Evolutionary conservation across 2,888 invertebrate species (phyloP).

Genomic region (Alloplasta piceator): DNA sequence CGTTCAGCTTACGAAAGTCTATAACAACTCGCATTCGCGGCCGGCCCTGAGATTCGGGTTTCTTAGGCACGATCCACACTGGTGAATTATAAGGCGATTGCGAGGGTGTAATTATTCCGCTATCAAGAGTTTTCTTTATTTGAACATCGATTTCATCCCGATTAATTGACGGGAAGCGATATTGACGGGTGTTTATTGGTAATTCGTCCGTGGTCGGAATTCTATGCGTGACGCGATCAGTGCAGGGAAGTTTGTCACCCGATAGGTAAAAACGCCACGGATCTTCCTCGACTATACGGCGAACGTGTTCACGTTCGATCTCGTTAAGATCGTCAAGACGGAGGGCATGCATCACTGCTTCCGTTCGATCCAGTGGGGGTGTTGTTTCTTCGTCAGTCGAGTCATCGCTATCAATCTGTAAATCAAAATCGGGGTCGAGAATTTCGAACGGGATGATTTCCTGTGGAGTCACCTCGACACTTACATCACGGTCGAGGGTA

Average conservation of each 20-base stretch:
- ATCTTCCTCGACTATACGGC: slow-evolving; percentile 2
- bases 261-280: slow-evolving; percentile 41
- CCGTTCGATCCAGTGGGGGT: neutral
- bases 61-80: too few species aligned
- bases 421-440: neutral
- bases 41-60: too few species aligned
- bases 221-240: slow-evolving; percentile 10
- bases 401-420: neutral
- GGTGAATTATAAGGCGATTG: too few species aligned
- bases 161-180: neutral
- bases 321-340: slow-evolving; percentile 46
- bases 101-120: too few species aligned
- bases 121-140: too few species aligned
- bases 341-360: neutral
- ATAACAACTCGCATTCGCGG: too few species aligned
- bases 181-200: neutral
- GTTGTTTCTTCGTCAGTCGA: neutral
- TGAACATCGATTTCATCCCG: neutral
- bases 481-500: neutral
- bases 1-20: neutral
- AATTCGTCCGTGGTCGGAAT: slow-evolving; percentile 38
- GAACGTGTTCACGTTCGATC: slow-evolving; percentile 34
- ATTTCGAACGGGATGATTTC: neutral
- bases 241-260: slow-evolving; percentile 47
- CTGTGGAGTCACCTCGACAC: too few species aligned